These are phyloP conservation scores for Himalopsyche kuldschensis DNA, from an alignment of 2,888 invertebrate species.

Conservation along the genomic window DNA sequence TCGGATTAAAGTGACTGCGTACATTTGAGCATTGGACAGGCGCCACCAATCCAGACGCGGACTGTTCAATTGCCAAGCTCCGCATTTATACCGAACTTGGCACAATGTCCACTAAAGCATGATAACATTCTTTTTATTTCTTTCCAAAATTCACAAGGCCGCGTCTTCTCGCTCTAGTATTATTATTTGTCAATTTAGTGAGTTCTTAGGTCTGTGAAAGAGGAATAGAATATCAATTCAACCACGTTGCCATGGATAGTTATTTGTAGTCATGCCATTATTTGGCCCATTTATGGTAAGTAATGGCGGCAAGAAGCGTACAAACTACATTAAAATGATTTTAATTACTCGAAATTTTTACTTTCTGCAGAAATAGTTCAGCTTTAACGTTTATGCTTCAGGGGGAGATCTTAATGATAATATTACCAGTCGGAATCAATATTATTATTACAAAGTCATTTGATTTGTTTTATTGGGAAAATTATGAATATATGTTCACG, in stretches of 20 bases:
- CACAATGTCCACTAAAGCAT: not conserved
- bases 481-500: no score
- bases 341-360: no score
- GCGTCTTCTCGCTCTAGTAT: not conserved
- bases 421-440: no score
- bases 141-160: not conserved
- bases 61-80: constrained; percentile 12
- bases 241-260: not conserved
- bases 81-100: not conserved
- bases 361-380: no score
- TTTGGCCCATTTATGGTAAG: not conserved
- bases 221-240: not conserved
- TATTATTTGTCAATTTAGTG: not conserved
- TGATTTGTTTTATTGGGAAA: no score
- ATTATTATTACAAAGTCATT: no score
- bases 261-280: not conserved
- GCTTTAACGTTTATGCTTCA: no score
- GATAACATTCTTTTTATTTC: not conserved
- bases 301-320: no score
- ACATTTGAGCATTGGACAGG: not conserved
- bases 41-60: not conserved
- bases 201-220: not conserved
- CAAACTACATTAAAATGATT: no score
- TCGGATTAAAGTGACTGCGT: not conserved
- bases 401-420: no score